Conservation (phyloP, 2,888 invertebrate species). For the Mylabris sibirica region DNA sequence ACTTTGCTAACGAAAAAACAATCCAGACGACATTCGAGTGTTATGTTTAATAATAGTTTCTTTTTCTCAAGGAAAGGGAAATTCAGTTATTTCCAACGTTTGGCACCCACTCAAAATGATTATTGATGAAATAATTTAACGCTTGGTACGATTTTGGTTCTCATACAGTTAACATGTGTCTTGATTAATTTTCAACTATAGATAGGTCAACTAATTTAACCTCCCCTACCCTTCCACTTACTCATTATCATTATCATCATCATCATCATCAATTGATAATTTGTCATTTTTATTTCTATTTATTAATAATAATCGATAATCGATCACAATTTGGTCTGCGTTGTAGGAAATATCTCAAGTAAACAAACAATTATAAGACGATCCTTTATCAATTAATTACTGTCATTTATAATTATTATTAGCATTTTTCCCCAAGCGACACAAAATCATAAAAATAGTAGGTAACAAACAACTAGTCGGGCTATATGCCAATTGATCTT, state of each 20-base stretch:
- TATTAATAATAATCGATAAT: no score
- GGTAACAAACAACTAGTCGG: background rate
- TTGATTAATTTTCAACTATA: background rate
- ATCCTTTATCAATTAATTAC: background rate
- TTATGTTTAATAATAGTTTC: no score
- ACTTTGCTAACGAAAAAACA: no score
- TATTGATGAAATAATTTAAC: background rate
- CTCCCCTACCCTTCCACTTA: background rate
- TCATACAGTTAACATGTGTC: background rate
- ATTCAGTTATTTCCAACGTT: no score
- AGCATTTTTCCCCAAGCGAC: no score
- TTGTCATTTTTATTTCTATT: background rate
- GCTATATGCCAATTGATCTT: background rate
- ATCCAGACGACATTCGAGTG: no score
- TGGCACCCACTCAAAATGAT: no score
- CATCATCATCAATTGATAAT: background rate
- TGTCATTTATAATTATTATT: no score
- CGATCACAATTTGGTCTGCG: background rate
- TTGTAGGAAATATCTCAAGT: background rate
- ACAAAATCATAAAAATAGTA: background rate
- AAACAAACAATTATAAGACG: background rate
- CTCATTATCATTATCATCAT: background rate
- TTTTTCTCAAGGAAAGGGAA: no score
- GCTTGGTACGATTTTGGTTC: background rate
- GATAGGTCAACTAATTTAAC: background rate